phyloP scores from a whole-genome alignment of 35 echinoderm and acorn worm genomes.

The Apostichopus parvimensis region DNA sequence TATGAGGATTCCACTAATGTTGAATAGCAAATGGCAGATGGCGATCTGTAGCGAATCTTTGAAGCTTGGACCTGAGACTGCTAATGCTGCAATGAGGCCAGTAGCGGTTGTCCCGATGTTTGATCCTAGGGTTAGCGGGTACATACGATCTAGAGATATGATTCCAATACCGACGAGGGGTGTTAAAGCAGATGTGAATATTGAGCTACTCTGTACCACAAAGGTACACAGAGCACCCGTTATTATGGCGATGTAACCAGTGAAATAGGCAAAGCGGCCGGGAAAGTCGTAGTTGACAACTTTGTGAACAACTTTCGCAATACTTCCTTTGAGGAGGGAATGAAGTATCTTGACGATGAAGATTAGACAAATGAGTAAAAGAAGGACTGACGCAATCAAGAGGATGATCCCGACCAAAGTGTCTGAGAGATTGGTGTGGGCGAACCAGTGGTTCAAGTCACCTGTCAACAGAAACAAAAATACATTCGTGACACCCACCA shows the following conservation, averaged over 20 bases:
- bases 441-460: slow-evolving; percentile 57
- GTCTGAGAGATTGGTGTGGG: slow-evolving; percentile 31
- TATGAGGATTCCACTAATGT: slow-evolving; percentile 84
- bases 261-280: slow-evolving; percentile 37
- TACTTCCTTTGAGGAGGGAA: slow-evolving; percentile 48
- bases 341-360: slow-evolving; percentile 57
- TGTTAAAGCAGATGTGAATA: slow-evolving; percentile 66
- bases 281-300: slow-evolving; percentile 64
- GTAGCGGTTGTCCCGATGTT: slow-evolving; percentile 96
- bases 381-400: slow-evolving; percentile 20
- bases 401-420: slow-evolving; percentile 38
- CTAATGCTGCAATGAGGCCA: slow-evolving; percentile 82
- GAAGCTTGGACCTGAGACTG: slow-evolving; percentile 70
- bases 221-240: slow-evolving; percentile 54
- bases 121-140: slow-evolving; percentile 87
- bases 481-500: too few species aligned
- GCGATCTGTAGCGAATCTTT: slow-evolving; percentile 85
- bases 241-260: slow-evolving; percentile 65
- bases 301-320: slow-evolving; percentile 53
- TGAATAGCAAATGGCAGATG: slow-evolving; percentile 92
- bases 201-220: slow-evolving; percentile 65
- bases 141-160: slow-evolving; percentile 79
- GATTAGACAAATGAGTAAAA: slow-evolving; percentile 53
- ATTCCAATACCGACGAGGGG: slow-evolving; percentile 70
- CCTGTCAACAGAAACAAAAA: slow-evolving; percentile 44